Percentiles rank a stretch among this genome's conserved stretches.
phyloP scores from a whole-genome alignment of 2,113 vertebrate genomes.

The Notothenia rossii region DNA sequence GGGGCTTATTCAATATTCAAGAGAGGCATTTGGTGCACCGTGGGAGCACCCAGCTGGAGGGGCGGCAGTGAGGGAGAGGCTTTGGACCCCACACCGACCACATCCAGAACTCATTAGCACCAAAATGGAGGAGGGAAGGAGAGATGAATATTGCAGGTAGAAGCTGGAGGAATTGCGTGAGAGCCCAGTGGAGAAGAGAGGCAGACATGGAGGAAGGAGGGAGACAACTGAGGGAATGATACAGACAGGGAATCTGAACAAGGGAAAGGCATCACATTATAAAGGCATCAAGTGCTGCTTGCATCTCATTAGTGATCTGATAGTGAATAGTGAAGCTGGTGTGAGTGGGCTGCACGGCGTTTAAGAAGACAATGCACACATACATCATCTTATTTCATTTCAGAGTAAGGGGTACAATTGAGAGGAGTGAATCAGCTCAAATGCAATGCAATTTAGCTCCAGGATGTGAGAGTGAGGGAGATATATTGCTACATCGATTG shows the following conservation, averaged over 20 bases:
- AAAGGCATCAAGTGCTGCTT: not conserved
- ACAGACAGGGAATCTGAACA: not conserved
- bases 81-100: conserved; percentile 66
- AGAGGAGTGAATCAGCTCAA: conserved; percentile 33
- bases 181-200: conserved; percentile 4
- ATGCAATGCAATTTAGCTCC: conserved; percentile 35
- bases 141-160: conserved; percentile 5
- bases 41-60: conserved; percentile 71
- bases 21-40: conserved; percentile 78
- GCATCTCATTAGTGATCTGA: conserved; percentile 23
- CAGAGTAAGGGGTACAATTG: conserved; percentile 41
- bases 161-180: conserved; percentile 5
- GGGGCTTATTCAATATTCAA: conserved; percentile 80
- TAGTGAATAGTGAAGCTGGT: conserved; percentile 3
- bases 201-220: conserved; percentile 4
- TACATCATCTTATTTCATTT: conserved; percentile 39
- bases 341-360: not conserved
- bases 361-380: conserved; percentile 5
- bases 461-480: conserved; percentile 24
- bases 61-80: conserved; percentile 51
- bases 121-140: conserved; percentile 21
- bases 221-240: not conserved
- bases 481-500: conserved; percentile 29
- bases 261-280: not conserved
- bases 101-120: conserved; percentile 67